Evolutionary conservation across 2,113 vertebrate species (phyloP).

Genomic region (Cathartes aura): DNA sequence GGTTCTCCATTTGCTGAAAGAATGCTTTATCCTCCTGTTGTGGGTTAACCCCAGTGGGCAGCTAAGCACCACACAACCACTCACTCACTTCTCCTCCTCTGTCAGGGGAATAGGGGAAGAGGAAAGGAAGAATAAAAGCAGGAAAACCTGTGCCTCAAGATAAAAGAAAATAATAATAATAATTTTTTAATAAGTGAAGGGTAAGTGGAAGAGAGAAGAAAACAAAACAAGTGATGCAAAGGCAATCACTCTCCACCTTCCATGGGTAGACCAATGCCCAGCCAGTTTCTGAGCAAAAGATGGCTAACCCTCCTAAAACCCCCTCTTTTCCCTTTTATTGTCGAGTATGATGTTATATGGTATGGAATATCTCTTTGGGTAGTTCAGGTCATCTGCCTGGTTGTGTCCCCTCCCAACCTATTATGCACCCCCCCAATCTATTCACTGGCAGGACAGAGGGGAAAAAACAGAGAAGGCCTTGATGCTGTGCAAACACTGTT

Average conservation of each 20-base stretch:
- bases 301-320: not conserved
- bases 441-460: not conserved
- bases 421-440: no score
- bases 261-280: not conserved
- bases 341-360: not conserved
- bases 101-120: not conserved
- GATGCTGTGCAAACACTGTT: not conserved
- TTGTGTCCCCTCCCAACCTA: not conserved
- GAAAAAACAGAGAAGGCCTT: not conserved
- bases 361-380: not conserved
- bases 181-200: not conserved
- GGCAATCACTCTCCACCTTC: not conserved
- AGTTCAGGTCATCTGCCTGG: not conserved
- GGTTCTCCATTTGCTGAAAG: not conserved
- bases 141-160: not conserved
- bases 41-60: accelerated
- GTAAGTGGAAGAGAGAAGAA: not conserved
- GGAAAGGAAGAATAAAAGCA: not conserved
- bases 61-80: not conserved
- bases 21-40: not conserved
- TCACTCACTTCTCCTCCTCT: not conserved
- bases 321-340: not conserved
- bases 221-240: not conserved
- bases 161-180: not conserved
- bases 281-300: not conserved